Evolutionary conservation across 2,113 vertebrate genomes (phyloP).

Genomic region (Hyperopisus bebe): DNA sequence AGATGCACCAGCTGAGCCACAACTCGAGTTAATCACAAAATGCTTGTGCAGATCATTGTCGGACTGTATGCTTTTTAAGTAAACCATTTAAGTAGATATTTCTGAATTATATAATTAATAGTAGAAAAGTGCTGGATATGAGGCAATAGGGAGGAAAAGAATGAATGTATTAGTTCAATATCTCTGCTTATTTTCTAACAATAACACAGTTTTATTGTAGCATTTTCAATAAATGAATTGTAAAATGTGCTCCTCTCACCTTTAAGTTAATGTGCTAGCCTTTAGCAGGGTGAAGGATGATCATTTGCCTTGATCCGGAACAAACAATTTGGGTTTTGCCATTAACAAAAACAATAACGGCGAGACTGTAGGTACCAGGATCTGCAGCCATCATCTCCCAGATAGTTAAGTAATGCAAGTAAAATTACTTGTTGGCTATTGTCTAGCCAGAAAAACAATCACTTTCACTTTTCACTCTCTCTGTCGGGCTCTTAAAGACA

Average conservation of each 20-base stretch:
- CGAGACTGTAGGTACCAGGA: not conserved
- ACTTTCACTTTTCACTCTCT: not conserved
- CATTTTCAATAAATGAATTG: not conserved
- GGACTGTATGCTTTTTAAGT: not conserved
- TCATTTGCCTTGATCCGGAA: not conserved
- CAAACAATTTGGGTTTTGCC: not conserved
- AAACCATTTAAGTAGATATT: not conserved
- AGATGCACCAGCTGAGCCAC: not conserved
- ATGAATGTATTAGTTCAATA: not conserved
- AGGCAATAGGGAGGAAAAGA: not conserved
- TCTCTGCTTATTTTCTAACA: not conserved
- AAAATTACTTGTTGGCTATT: not conserved
- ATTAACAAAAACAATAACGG: not conserved
- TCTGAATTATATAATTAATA: not conserved
- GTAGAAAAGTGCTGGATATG: not conserved
- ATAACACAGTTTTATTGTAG: not conserved
- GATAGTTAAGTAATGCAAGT: not conserved
- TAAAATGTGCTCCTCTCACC: not conserved
- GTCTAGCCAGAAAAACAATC: not conserved
- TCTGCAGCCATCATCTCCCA: not conserved
- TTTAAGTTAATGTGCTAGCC: not conserved
- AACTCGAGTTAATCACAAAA: not conserved
- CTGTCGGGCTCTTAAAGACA: not conserved
- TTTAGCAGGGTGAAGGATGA: not conserved
- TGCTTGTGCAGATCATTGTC: not conserved